Percentiles rank a stretch among this genome's conserved stretches.
phyloP scores from a whole-genome alignment of 2,888 invertebrate genomes.

The Dryadula phaetusa region DNA sequence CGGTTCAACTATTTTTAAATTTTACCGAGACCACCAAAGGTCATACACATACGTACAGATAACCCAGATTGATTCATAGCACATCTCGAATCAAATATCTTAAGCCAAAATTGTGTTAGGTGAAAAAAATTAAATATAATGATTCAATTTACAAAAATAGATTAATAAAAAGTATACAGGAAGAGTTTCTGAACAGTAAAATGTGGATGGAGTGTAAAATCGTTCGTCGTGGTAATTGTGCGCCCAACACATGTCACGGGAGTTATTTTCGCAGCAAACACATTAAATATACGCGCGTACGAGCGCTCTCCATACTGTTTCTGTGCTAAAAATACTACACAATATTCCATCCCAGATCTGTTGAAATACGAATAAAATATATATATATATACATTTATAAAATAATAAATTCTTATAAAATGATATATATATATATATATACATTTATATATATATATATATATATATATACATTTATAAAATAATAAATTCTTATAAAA shows the following conservation, averaged over 20 bases:
- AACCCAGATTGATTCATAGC: no score
- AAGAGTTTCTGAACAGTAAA: slow-evolving; percentile 4
- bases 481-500: no score
- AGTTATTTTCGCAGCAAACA: slow-evolving; percentile 60
- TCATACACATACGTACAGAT: no score
- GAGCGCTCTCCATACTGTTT: slow-evolving; percentile 56
- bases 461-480: no score
- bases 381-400: neutral
- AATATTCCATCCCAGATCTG: neutral
- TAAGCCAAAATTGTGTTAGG: no score
- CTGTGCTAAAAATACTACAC: slow-evolving; percentile 29
- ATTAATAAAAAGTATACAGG: neutral
- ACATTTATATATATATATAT: no score
- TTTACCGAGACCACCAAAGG: no score
- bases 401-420: no score
- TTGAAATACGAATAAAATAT: neutral
- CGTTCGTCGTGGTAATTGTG: slow-evolving; percentile 19
- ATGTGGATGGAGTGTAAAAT: slow-evolving; percentile 22
- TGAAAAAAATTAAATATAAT: no score
- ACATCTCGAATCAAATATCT: no score
- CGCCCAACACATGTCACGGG: slow-evolving; percentile 37
- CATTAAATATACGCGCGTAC: slow-evolving; percentile 64
- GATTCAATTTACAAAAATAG: neutral
- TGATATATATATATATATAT: no score
- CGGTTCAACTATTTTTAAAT: no score